These are phyloP conservation scores for Spongilla lacustris DNA, from an alignment of 37 sponge, comb jelly and placozoan species.

Conservation along the genomic window DNA sequence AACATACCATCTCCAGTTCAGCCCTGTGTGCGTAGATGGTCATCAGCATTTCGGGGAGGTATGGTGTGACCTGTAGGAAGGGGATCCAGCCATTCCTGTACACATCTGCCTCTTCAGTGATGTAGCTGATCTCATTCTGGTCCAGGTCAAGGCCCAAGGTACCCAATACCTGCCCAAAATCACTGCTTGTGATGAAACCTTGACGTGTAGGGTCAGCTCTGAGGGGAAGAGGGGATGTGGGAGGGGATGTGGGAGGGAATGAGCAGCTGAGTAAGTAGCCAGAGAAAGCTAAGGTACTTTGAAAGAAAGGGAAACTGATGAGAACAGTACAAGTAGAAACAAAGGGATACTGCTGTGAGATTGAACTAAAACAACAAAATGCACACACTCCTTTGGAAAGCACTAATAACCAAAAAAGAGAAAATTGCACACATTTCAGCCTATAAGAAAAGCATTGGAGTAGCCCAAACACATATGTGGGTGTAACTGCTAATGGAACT, in stretches of 20 bases:
- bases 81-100: conserved; percentile 32
- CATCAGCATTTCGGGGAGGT: conserved; percentile 34
- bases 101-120: conserved; percentile 20
- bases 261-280: too few species aligned
- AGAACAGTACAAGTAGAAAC: too few species aligned
- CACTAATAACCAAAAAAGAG: too few species aligned
- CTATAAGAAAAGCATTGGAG: too few species aligned
- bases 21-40: conserved; percentile 45
- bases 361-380: too few species aligned
- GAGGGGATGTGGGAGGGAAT: not conserved
- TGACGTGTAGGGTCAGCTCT: not conserved
- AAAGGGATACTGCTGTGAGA: too few species aligned
- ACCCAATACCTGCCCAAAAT: conserved; percentile 37
- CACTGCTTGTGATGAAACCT: conserved; percentile 36
- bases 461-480: too few species aligned
- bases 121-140: conserved; percentile 41
- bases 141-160: conserved; percentile 57
- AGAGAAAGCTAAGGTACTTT: too few species aligned
- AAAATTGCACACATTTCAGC: too few species aligned
- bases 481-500: too few species aligned
- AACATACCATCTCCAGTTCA: conserved; percentile 37
- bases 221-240: not conserved
- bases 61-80: conserved; percentile 15
- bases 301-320: too few species aligned
- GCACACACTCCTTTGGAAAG: too few species aligned